phyloP scores from a whole-genome alignment of 2,888 invertebrate species.

The Ptilodon capucinus region DNA sequence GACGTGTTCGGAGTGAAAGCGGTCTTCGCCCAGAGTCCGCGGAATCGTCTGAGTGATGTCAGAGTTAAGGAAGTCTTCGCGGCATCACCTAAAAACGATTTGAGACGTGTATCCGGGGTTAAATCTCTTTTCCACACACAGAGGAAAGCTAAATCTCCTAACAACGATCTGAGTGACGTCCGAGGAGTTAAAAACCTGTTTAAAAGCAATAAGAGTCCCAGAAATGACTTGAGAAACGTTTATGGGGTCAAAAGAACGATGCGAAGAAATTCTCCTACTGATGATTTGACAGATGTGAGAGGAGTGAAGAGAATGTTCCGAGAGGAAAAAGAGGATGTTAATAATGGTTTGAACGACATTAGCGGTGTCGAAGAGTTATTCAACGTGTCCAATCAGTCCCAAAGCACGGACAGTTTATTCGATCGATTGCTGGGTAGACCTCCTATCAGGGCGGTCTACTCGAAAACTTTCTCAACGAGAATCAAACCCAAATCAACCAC shows the following conservation, averaged over 20 bases:
- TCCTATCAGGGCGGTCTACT: constrained; percentile 48
- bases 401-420: constrained; percentile 46
- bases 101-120: constrained; percentile 51
- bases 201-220: constrained; percentile 38
- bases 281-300: constrained; percentile 58
- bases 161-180: constrained; percentile 61
- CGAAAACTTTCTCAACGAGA: constrained; percentile 51
- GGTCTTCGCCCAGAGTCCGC: constrained; percentile 56
- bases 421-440: constrained; percentile 56
- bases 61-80: constrained; percentile 62
- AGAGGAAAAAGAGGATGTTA: constrained; percentile 28
- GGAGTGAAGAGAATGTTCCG: constrained; percentile 55
- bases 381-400: constrained; percentile 38
- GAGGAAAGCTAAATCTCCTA: constrained; percentile 44
- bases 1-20: constrained; percentile 65
- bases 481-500: constrained; percentile 23
- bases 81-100: constrained; percentile 37
- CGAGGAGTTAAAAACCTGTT: constrained; percentile 62
- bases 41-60: constrained; percentile 46
- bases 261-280: constrained; percentile 44
- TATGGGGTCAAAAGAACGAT: constrained; percentile 57
- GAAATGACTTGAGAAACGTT: constrained; percentile 59
- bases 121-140: constrained; percentile 37
- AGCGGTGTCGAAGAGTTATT: constrained; percentile 67
- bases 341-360: constrained; percentile 42